Percentiles rank a stretch among this genome's conserved stretches.
phyloP scores from a whole-genome alignment of 30 jellyfish, hydroid and myxozoan genomes.

The Rhopilema esculentum region DNA sequence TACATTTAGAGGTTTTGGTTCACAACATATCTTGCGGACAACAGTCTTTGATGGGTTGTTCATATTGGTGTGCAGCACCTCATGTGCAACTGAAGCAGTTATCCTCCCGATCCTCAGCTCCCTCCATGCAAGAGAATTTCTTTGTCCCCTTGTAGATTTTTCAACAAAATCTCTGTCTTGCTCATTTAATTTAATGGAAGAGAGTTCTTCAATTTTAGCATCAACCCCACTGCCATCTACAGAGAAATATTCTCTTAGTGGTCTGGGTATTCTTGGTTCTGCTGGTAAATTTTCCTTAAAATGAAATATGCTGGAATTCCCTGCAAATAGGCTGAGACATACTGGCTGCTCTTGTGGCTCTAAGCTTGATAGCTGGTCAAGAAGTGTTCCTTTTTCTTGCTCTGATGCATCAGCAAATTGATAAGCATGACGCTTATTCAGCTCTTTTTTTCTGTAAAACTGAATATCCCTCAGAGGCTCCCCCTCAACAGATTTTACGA shows the following conservation, averaged over 20 bases:
- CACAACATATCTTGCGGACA: background rate
- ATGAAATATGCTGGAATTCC: too few species aligned
- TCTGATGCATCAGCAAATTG: background rate
- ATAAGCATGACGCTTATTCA: background rate
- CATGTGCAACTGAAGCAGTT: slow-evolving; percentile 32
- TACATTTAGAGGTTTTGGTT: background rate
- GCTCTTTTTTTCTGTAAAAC: background rate
- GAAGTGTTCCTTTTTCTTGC: background rate
- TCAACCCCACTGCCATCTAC: too few species aligned
- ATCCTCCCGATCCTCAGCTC: slow-evolving; percentile 10
- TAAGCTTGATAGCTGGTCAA: background rate
- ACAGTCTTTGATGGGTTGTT: slow-evolving; percentile 8
- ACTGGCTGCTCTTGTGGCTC: too few species aligned
- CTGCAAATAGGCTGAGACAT: too few species aligned
- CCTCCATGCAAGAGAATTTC: slow-evolving; percentile 13
- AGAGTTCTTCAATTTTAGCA: too few species aligned
- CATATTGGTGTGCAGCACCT: slow-evolving; percentile 5
- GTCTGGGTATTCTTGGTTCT: too few species aligned
- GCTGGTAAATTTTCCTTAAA: too few species aligned
- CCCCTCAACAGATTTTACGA: slow-evolving; percentile 1
- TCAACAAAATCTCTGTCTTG: background rate
- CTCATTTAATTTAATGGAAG: too few species aligned
- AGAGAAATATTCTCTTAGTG: too few species aligned
- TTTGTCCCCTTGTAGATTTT: slow-evolving; percentile 3
- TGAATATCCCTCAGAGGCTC: slow-evolving; percentile 5